Evolutionary conservation across 2,113 vertebrate genomes (phyloP).

Genomic region (Equus przewalskii): DNA sequence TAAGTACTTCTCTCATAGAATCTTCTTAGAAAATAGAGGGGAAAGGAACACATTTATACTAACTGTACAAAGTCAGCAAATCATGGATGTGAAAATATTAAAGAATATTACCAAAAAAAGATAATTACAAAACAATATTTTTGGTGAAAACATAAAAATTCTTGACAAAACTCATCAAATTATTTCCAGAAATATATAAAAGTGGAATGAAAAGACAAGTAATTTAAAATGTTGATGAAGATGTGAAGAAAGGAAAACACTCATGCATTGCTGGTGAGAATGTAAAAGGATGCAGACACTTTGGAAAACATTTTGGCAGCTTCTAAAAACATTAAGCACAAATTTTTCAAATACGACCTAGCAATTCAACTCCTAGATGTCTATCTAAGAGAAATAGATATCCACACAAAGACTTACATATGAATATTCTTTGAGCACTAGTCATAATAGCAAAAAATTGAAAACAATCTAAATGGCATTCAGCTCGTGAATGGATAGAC

Average conservation of each 20-base stretch:
- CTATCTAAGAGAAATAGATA: not conserved
- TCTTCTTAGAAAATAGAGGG: not conserved
- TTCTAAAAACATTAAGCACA: not conserved
- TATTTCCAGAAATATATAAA: not conserved
- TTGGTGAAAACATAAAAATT: not conserved
- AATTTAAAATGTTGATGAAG: not conserved
- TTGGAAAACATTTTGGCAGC: not conserved
- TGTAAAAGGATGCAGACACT: not conserved
- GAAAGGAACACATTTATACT: not conserved
- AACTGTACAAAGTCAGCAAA: not conserved
- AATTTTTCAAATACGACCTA: not conserved
- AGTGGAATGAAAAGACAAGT: not conserved
- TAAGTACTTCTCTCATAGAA: not conserved
- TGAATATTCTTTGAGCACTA: not conserved
- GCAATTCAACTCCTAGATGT: not conserved
- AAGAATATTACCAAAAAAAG: not conserved
- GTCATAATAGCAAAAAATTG: not conserved
- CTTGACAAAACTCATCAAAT: not conserved
- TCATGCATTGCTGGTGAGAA: not conserved
- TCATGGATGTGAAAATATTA: not conserved
- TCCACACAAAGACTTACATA: not conserved
- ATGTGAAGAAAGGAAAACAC: not conserved
- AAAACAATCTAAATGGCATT: not conserved
- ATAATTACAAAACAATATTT: not conserved
- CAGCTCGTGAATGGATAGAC: not conserved